Base-by-base conservation (phyloP, 2,888 invertebrate species). In the Lissonota sp. region DNA sequence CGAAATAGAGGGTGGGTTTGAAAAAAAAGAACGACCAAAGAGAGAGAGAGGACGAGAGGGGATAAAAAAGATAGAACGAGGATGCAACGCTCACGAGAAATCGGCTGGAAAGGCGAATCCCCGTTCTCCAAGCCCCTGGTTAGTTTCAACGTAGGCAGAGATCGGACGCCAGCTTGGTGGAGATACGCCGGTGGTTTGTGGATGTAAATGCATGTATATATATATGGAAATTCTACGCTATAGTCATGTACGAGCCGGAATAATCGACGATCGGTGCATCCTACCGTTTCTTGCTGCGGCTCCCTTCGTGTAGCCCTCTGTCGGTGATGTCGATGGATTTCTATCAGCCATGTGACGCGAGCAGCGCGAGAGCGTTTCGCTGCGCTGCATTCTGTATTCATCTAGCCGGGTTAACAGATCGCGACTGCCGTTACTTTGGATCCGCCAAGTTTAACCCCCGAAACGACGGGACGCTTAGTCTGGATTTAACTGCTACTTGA, bases 401-500 rank as follows among this genome's bases (percentile, higher is more conserved):
- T 81, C 78, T 78, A 78, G 74, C 70, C 70, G 82, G 88, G 86
- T 88, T 85, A 89, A 86, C 88, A 85, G 87, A 87, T 90, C 86
- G 87, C 84, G 86, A 84, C 83, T 84, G 83, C 84, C 84, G 87
- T 86, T 89, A 88, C 86, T 88, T 87, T 84, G 78, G 75, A 82
- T 78, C 72, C 55, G 84, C 86, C 84, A 89, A 90, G 86, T 90
- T 90, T 88, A 90, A 90, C 85, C 85, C 83, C 82, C 82, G 57
- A 79, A 81, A 82, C 86, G 90, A 90, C 91, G 88, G 26, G 88
- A 88, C 87, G 86, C 90, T 90, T 90, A 90, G 90, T 91, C 90
- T 89, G 86, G 91, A 88, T 90, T 90, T 87, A 89, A 89, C 88
- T 89, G 87, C 86, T 90, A 88, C 90, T 91, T 90, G 90, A 91